Base-by-base conservation (phyloP, 2,888 invertebrate genomes). In the Macaria notata region DNA sequence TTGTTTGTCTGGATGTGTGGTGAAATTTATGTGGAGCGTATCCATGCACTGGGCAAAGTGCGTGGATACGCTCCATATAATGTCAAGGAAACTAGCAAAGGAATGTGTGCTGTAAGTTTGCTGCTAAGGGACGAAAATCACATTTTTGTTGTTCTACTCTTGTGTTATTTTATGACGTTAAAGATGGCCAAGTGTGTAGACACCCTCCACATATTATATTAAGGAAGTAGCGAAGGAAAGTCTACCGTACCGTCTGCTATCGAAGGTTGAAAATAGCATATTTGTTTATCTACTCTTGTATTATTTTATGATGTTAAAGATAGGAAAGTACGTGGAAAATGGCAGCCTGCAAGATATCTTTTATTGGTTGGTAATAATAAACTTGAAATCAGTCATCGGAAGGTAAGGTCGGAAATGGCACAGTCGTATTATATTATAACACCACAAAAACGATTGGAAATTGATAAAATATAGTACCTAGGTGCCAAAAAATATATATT, bases 11-110 rank as follows among this genome's bases (percentile, higher is more conserved):
- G 33, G n/a, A 6, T 30, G 1, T 19, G 19, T 36, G 0, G 7
- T 6, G 33, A 36, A 4, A 6, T 36, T 7, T 0, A 36, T 36
- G 5, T 19, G 19, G 19, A 19, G 19, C 19, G 19, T 19, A 19
- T 19, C 19, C 19, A 19, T 19, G 19, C 19, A 19, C 19, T 19
- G 19, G 19, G 19, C 19, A 19, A 19, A 19, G 19, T 19, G 19
- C 19, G 19, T 19, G 19, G 19, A 19, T 60, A 60, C 60, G 56
- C 60, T 60, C 60, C 60, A 60, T 50, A 49, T 60, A 56, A 19
- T 49, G 33, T 53, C 19, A 36, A 54, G 54, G 41, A 60, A 46
- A 44, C 38, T 53, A 56, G 46, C 48, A 31, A 43, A 49, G 49
- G 49, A 39, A 51, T 48, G 45, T 55, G 7, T 43, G 54, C 54